Evolutionary conservation across 1,140 invertebrate species (phyloP), one percentile per base, ranked within the genome.

Genomic region (Lepidurus apus): DNA sequence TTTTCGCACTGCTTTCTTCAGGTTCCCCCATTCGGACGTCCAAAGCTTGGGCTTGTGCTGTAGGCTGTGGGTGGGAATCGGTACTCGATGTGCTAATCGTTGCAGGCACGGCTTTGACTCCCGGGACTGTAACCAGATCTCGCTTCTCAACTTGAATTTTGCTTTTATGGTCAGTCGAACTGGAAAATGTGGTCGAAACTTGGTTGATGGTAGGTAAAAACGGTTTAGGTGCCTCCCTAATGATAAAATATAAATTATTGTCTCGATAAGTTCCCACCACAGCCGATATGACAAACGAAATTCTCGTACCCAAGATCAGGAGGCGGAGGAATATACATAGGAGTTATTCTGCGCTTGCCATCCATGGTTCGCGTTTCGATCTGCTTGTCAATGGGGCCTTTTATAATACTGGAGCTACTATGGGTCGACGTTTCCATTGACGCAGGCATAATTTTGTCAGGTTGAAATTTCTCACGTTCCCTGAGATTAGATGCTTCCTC

Each of bases 301-400:
- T 74, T 73, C 1, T 76, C 84, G 83, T 83, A 90, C 88, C 89
- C 88, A 73, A 88, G 87, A 78, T 92, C 89, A 76, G 87, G 86
- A 26, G 87, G 86, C 11, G 89, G 88, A 26, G 94, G 94, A 81
- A 99, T 92, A 84, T 95, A 97, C 86, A 98, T 95, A 13, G 97
- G 97, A 5, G 96, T 98, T 74, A 99, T 99, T 80, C 97, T 88
- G 74, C 96, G 86, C 85, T 94, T 93, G 17, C 97, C 97, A 87
- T 98, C 96, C 7, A 94, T 92, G 42, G 95, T 95, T 74, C 94
- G 88, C 0, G 95, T 97, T 87, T 98, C 97, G 43, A 98, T 96
- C 89, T 99, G 97, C 83, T 97, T 94, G 86, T 94, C 94, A 74
- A 91, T 91, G 1, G 93, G 92, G 45, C 91, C 91, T 79, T 90